Conservation (phyloP, 2,888 invertebrate species). For the Thyatira batis region DNA sequence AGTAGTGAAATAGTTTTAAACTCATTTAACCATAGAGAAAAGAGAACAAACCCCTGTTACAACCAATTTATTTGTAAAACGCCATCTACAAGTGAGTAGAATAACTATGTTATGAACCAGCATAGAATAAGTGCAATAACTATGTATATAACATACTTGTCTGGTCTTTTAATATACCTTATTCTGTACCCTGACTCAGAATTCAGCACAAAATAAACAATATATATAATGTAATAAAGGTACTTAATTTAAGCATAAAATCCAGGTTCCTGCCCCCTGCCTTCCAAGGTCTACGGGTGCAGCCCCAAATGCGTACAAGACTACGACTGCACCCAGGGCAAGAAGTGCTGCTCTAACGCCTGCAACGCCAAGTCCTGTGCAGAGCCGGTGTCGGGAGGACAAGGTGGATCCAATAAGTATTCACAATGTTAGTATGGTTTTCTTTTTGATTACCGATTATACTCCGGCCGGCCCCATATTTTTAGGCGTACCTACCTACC, state of each 20-base stretch:
- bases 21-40: not conserved
- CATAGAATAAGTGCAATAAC: no score
- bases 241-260: no score
- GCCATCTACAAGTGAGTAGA: not conserved
- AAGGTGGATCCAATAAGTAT: slow-evolving; percentile 47
- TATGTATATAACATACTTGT: no score
- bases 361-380: slow-evolving; percentile 87
- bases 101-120: not conserved
- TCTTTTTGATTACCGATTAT: slow-evolving; percentile 3
- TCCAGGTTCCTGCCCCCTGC: slow-evolving; percentile 83
- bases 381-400: slow-evolving; percentile 58
- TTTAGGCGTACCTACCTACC: no score
- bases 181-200: no score
- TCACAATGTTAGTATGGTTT: slow-evolving; percentile 49
- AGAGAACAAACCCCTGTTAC: no score
- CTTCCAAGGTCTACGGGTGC: slow-evolving; percentile 85
- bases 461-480: no score
- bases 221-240: no score
- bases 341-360: slow-evolving; percentile 86
- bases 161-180: no score
- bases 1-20: not conserved
- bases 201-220: not conserved
- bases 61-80: not conserved
- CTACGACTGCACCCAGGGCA: slow-evolving; percentile 85
- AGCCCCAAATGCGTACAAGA: slow-evolving; percentile 86